Conservation (phyloP, 37 sponge, comb jelly and placozoan species). For the Halisarca cf. caerulea region DNA sequence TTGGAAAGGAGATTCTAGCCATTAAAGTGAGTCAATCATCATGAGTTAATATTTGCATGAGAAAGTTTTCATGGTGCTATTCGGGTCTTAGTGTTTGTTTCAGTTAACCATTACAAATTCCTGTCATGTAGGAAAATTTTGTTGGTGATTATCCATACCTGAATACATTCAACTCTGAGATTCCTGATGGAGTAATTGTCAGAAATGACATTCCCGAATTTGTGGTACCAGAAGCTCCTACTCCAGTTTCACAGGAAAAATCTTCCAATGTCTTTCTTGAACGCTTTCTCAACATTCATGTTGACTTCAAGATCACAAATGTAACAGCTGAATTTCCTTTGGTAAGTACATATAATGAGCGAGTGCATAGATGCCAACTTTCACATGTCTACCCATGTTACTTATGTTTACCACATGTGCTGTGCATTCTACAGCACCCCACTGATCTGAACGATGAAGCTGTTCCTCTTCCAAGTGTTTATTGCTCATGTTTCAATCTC, state of each 20-base stretch:
- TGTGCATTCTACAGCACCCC: constrained; percentile 3
- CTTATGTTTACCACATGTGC: too few species aligned
- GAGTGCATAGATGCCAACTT: too few species aligned
- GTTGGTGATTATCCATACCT: constrained; percentile 63
- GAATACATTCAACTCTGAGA: constrained; percentile 41
- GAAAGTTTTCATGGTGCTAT: too few species aligned
- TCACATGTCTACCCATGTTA: not conserved
- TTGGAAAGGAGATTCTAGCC: constrained; percentile 55
- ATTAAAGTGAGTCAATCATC: constrained; percentile 43
- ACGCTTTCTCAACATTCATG: constrained; percentile 46
- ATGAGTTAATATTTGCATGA: too few species aligned
- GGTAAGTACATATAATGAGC: too few species aligned
- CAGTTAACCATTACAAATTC: not conserved
- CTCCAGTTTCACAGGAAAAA: not conserved
- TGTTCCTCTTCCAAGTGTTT: constrained; percentile 3
- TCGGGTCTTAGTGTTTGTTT: too few species aligned
- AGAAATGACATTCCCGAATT: not conserved
- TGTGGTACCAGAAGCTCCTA: not conserved
- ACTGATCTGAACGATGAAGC: not conserved
- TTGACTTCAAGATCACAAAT: constrained; percentile 53
- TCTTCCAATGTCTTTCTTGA: not conserved
- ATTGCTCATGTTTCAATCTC: constrained; percentile 8
- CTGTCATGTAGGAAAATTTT: constrained; percentile 59
- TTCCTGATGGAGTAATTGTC: not conserved
- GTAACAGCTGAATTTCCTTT: constrained; percentile 74